Base-by-base conservation (phyloP, 2,888 invertebrate species). In the Dynastes hyllus region DNA sequence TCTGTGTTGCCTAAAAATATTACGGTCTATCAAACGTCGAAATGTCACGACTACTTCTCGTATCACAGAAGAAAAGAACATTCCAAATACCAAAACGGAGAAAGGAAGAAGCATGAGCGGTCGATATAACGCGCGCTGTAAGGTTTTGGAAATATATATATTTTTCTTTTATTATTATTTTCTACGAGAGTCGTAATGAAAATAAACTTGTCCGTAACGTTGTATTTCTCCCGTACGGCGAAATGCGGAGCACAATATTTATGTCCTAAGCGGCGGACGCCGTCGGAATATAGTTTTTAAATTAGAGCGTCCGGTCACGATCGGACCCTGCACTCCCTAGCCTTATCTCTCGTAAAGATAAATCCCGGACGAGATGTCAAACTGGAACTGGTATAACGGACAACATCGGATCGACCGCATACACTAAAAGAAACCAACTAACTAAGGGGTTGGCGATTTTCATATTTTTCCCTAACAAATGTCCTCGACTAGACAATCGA, bases 291-390 rank as follows among this genome's bases (percentile, higher is more conserved):
- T 45, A 75, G 61, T 61, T 75, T 75, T 75, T 75, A 75, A 75
- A 75, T 63, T 66, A 51, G 78, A 32, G 71, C 73, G 78, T 73
- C 78, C 32, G 84, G 84, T 86, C 86, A 86, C 86, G 86, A 85
- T 69, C 84, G 83, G 22, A 8, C 22, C 22, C 8, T 9, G n/a
- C 80, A 84, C 84, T 84, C 84, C 84, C 82, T 82, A 45, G 83
- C 82, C 85, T 86, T 86, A 85, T 85, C 85, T 85, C 77, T 77
- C 0, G 22, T 22, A 80, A 80, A 85, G 84, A 86, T 86, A 86
- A 86, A 87, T 86, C 85, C 83, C 85, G 83, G 84, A 85, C 82
- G 85, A 81, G 84, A 85, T 86, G 85, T 86, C 86, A 85, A 85
- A 87, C 85, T 82, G 22, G 8, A 58, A 58, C 22, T 3, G 55